Conservation (phyloP, 2,888 invertebrate species). For the Amiota minor region DNA sequence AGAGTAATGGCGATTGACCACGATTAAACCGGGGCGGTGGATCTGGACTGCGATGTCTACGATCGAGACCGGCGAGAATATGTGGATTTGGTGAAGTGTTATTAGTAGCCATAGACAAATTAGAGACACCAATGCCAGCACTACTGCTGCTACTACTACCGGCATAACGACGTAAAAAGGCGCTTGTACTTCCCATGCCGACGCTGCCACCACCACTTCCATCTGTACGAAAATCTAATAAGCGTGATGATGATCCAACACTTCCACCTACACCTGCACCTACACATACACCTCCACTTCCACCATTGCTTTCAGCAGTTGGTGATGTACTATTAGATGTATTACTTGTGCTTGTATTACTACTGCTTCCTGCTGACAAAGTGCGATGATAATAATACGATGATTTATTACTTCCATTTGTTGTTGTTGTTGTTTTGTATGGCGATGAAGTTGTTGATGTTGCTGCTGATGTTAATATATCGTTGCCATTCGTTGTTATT, state of each 20-base stretch:
- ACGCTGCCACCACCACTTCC: conserved; percentile 39
- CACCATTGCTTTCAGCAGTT: conserved; percentile 50
- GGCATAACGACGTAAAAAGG: conserved; percentile 62
- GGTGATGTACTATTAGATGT: conserved; percentile 66
- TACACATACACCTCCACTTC: background rate
- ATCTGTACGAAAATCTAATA: conserved; percentile 6
- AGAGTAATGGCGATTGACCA: conserved; percentile 75
- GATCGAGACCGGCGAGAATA: conserved; percentile 64
- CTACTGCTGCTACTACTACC: conserved; percentile 51
- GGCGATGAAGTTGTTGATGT: conserved; percentile 20
- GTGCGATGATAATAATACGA: conserved; percentile 66
- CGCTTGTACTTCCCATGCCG: conserved; percentile 32
- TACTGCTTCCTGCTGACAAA: conserved; percentile 63
- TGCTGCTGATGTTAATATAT: background rate
- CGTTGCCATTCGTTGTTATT: background rate
- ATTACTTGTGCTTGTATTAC: conserved; percentile 60
- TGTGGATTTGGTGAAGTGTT: conserved; percentile 65
- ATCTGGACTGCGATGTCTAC: conserved; percentile 77
- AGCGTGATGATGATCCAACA: background rate
- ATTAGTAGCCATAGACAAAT: conserved; percentile 30
- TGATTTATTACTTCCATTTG: conserved; percentile 45
- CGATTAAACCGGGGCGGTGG: conserved; percentile 76
- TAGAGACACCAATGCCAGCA: conserved; percentile 30
- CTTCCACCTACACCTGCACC: background rate
- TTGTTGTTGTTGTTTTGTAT: conserved; percentile 48